phyloP scores from a whole-genome alignment of 2,113 vertebrate genomes.

The Plotosus lineatus region DNA sequence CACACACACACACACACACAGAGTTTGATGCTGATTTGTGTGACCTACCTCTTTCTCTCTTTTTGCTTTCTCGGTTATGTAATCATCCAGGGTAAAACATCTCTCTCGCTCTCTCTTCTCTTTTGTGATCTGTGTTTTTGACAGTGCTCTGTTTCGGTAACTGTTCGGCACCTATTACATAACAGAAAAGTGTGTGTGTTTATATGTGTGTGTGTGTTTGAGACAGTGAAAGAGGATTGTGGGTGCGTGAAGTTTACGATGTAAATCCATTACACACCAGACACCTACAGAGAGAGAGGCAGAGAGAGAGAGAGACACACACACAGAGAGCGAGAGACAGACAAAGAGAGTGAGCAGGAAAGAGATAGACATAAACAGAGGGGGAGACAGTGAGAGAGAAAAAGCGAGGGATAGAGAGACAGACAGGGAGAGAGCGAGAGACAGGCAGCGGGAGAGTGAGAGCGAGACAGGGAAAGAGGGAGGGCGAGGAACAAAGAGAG shows the following conservation, averaged over 20 bases:
- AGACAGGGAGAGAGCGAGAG: background rate
- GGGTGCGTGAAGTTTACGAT: background rate
- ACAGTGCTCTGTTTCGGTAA: background rate
- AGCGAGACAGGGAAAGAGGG: conserved; percentile 29
- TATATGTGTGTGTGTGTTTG: background rate
- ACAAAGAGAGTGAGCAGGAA: background rate
- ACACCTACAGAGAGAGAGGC: background rate
- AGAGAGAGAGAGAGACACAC: background rate
- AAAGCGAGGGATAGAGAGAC: background rate
- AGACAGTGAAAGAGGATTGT: background rate
- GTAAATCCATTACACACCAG: background rate
- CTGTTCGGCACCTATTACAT: background rate
- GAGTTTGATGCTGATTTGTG: background rate
- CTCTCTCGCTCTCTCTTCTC: background rate
- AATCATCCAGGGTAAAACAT: conserved; percentile 7
- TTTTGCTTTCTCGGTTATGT: background rate
- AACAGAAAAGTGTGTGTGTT: background rate
- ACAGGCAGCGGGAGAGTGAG: conserved; percentile 29
- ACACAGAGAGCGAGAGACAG: background rate
- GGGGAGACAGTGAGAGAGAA: background rate
- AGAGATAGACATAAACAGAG: too few relatives aligned
- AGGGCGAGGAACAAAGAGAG: conserved; percentile 19
- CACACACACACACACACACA: conserved; percentile 2
- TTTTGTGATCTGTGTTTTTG: conserved; percentile 10
- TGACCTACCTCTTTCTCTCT: background rate